Evolutionary conservation across 2,888 invertebrate species (phyloP), one percentile per base, ranked within the genome.

Genomic region (Pristionchus maxplancki): DNA sequence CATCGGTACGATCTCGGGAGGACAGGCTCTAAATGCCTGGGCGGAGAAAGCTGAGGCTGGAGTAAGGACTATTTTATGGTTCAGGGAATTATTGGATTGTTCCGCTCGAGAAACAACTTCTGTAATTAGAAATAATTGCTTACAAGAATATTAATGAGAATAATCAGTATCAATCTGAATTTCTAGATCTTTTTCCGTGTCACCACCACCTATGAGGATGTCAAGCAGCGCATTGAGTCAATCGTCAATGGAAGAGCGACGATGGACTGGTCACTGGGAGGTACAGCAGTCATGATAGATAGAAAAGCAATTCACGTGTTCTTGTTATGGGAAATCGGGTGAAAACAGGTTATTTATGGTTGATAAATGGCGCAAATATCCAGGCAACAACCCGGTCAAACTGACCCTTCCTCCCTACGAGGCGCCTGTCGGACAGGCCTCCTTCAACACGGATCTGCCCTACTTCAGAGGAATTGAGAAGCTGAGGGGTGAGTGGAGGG

Each of bases 11-110:
- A 92, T 94, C 28, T 78, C 90, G n/a, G 94, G 94, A 20, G 94
- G 94, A 1, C 93, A 93, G 74, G 94, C 94, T 28, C 87, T 93
- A 87, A 94, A 94, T 87, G 93, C 93, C 0, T 91, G 93, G 91
- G 93, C 94, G 0, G 92, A 89, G 31, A 58, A 91, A 20, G 93
- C 93, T 17, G 89, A 90, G 28, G 94, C 94, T 0, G 86, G 71
- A 50, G 86, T 85, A n/a, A 62, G 84, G 44, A 44, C 6, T 44
- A 6, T 34, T 4, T 6, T 2, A 78, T 78, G 40, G 15, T 8
- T 78, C n/a, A 40, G 24, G 37, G 20, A 78, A 37, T 40, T 9
- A 8, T 64, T 31, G 28, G 28, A 4, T 64, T 64, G 24, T 8
- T n/a, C 17, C 58, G n/a, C n/a, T n/a, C n/a, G n/a, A n/a, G n/a